Evolutionary conservation across 2,888 invertebrate species (phyloP).

Genomic region (Oscheius myriophilus): DNA sequence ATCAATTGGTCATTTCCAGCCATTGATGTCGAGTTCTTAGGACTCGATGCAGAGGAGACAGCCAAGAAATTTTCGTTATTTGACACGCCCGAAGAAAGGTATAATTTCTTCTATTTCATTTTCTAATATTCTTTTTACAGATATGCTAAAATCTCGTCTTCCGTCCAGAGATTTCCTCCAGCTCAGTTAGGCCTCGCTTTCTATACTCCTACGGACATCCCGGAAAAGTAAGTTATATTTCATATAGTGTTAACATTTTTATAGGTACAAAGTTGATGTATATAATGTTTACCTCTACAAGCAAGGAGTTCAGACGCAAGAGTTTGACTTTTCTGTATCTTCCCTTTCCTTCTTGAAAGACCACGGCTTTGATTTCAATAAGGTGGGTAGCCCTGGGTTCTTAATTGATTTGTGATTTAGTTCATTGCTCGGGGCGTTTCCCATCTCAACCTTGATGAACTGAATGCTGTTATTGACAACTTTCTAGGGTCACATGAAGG

Average conservation of each 20-base stretch:
- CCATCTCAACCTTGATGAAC: constrained; percentile 20
- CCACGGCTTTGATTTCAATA: constrained; percentile 50
- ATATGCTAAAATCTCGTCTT: constrained; percentile 19
- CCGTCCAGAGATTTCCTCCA: constrained; percentile 29
- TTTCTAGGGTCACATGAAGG: constrained; percentile 13
- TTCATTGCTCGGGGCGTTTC: constrained; percentile 20
- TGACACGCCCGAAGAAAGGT: constrained; percentile 27
- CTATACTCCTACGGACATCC: constrained; percentile 5
- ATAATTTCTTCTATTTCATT: background rate
- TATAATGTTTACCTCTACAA: constrained; percentile 35
- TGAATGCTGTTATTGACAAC: constrained; percentile 15
- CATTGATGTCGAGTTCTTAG: constrained; percentile 33
- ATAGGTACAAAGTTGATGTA: constrained; percentile 33
- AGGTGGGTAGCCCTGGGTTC: constrained; percentile 10
- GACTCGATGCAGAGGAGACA: constrained; percentile 27
- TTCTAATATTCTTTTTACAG: background rate
- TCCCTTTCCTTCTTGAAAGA: constrained; percentile 38
- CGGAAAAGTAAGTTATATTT: background rate
- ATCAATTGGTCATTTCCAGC: constrained; percentile 13
- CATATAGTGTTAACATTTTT: background rate
- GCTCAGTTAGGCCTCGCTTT: constrained; percentile 32
- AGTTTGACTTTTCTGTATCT: constrained; percentile 32
- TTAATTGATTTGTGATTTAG: background rate
- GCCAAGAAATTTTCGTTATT: constrained; percentile 16
- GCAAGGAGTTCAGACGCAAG: constrained; percentile 27